A percentile compares a stretch with the other conserved stretches of the same genome.
Conservation (phyloP, 2,888 invertebrate genomes). For the Hydriomena furcata region DNA sequence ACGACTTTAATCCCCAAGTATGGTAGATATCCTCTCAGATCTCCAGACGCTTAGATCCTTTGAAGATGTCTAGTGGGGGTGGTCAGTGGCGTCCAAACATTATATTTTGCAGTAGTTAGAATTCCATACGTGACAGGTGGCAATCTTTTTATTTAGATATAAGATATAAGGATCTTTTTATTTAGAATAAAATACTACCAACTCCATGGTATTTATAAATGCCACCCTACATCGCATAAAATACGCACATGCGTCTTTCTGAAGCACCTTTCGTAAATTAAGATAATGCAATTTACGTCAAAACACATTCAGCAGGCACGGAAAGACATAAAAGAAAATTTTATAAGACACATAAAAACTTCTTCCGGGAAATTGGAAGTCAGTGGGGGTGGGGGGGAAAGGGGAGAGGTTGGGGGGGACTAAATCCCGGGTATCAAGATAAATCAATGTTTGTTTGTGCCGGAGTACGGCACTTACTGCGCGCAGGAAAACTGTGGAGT, state of each 20-base stretch:
- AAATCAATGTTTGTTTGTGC: conserved; percentile 79
- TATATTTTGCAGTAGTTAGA: too few species aligned
- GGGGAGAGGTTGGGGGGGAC: conserved; percentile 47
- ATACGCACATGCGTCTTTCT: conserved; percentile 15
- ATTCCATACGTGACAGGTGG: too few species aligned
- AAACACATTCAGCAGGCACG: conserved; percentile 24
- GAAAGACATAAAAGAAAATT: conserved; percentile 65
- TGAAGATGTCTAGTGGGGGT: too few species aligned
- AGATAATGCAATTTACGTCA: conserved; percentile 30
- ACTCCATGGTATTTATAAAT: too few species aligned
- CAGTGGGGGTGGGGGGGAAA: conserved; percentile 61
- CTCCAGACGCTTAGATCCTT: too few species aligned
- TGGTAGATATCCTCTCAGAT: too few species aligned
- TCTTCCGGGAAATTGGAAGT: conserved; percentile 72
- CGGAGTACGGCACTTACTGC: conserved; percentile 68
- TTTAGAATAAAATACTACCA: background rate
- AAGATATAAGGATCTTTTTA: too few species aligned
- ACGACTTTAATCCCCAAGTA: too few species aligned
- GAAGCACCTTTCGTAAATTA: conserved; percentile 20
- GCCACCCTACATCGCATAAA: background rate
- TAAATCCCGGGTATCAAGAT: conserved; percentile 78
- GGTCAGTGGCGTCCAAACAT: too few species aligned
- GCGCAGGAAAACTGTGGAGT: conserved; percentile 52
- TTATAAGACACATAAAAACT: conserved; percentile 79
- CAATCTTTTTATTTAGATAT: too few species aligned